phyloP scores from a whole-genome alignment of 2,888 invertebrate genomes.

The Pediacus dermestoides region DNA sequence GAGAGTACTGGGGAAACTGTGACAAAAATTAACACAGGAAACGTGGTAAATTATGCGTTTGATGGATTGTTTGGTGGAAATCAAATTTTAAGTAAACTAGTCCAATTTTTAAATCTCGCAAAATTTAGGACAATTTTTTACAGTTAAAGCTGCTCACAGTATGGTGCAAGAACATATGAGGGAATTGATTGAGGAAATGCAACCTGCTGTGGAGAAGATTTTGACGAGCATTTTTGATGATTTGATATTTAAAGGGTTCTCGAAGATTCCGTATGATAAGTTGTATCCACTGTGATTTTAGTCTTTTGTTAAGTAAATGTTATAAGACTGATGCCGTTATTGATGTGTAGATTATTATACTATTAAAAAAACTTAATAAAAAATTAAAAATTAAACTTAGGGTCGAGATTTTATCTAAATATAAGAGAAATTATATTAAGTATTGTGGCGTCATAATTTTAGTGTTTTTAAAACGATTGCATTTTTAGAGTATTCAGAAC shows the following conservation, averaged over 20 bases:
- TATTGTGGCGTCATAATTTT: too few relatives aligned
- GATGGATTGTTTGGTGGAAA: slow-evolving; percentile 37
- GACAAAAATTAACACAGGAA: slow-evolving; percentile 21
- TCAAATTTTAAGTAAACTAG: slow-evolving; percentile 31
- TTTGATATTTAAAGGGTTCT: slow-evolving; percentile 28
- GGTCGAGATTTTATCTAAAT: too few relatives aligned
- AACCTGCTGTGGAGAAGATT: slow-evolving; percentile 40
- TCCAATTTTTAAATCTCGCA: neutral
- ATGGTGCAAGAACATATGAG: slow-evolving; percentile 46
- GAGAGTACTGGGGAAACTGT: slow-evolving; percentile 22
- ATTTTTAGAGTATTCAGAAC: too few relatives aligned
- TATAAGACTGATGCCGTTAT: too few relatives aligned
- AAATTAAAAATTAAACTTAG: too few relatives aligned
- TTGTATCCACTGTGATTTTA: slow-evolving; percentile 27
- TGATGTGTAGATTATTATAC: too few relatives aligned
- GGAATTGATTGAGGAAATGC: slow-evolving; percentile 42
- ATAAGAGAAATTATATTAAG: too few relatives aligned
- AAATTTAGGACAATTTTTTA: slow-evolving; percentile 16
- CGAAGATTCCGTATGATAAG: slow-evolving; percentile 33
- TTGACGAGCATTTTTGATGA: slow-evolving; percentile 33
- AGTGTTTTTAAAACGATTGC: too few relatives aligned
- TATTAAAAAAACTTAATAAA: too few relatives aligned
- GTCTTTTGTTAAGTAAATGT: too few relatives aligned
- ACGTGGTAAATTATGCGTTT: slow-evolving; percentile 23
- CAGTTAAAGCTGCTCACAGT: slow-evolving; percentile 39